Evolutionary conservation across 1,140 invertebrate species (phyloP).

Genomic region (Lasioglossum baleicum): DNA sequence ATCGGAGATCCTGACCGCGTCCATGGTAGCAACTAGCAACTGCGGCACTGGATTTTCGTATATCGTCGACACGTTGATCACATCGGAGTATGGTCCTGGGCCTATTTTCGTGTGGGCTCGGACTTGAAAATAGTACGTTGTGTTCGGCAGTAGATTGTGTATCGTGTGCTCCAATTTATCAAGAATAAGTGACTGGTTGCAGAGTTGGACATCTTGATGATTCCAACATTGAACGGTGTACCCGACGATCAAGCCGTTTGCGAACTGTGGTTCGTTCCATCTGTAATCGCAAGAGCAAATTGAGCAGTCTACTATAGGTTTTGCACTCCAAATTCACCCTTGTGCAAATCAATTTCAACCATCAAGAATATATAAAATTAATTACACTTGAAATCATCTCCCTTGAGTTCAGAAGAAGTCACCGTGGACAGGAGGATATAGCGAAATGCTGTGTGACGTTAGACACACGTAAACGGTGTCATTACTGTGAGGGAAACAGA

Average conservation of each 20-base stretch:
- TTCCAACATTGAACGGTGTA: slow-evolving; percentile 87
- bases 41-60: slow-evolving; percentile 88
- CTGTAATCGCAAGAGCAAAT: slow-evolving; percentile 73
- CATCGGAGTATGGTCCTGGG: slow-evolving; percentile 84
- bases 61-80: slow-evolving; percentile 83
- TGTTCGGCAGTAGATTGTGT: slow-evolving; percentile 81
- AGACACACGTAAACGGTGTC: too few relatives aligned
- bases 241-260: slow-evolving; percentile 87
- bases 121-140: slow-evolving; percentile 89
- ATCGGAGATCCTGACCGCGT: slow-evolving; percentile 87
- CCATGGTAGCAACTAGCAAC: slow-evolving; percentile 86
- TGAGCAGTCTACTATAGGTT: too few relatives aligned
- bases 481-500: too few relatives aligned
- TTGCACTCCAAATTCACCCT: too few relatives aligned
- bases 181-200: slow-evolving; percentile 64
- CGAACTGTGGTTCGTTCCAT: slow-evolving; percentile 87
- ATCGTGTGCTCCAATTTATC: slow-evolving; percentile 80
- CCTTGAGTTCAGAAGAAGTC: too few relatives aligned
- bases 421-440: too few relatives aligned
- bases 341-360: too few relatives aligned
- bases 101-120: slow-evolving; percentile 89
- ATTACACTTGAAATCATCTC: too few relatives aligned
- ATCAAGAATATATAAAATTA: too few relatives aligned
- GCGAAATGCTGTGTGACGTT: too few relatives aligned
- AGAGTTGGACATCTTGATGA: slow-evolving; percentile 65